Conservation (phyloP, 2,113 vertebrate genomes). For the Dinomys branickii region DNA sequence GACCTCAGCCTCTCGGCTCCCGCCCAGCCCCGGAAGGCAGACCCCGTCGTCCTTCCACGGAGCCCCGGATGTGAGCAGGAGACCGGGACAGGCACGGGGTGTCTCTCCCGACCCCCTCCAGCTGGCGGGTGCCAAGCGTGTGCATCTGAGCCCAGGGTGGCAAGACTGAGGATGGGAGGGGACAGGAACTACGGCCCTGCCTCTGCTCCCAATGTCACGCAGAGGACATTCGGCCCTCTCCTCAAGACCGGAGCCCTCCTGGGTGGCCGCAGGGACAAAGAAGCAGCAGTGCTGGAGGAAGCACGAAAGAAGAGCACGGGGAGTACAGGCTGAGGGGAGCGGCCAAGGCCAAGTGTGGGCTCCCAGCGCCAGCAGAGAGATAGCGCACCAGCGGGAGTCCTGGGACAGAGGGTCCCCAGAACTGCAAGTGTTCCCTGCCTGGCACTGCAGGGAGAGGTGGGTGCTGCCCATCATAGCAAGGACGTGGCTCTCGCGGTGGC, state of each 20-base stretch:
- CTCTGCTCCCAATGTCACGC: not conserved
- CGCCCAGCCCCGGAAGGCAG: not conserved
- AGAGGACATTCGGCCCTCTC: not conserved
- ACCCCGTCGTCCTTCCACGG: not conserved
- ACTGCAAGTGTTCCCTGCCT: not conserved
- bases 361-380: not conserved
- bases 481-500: not conserved
- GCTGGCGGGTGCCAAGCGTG: not conserved
- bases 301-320: not conserved
- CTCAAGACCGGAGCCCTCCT: not conserved
- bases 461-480: not conserved
- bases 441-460: not conserved
- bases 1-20: not conserved
- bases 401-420: not conserved
- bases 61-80: not conserved
- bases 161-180: not conserved
- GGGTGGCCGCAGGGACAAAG: not conserved
- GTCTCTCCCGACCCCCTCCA: not conserved
- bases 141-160: not conserved
- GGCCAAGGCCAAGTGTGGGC: not conserved
- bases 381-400: no score
- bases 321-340: not conserved
- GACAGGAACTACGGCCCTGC: no score
- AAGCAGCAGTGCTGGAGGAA: not conserved
- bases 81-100: not conserved